These are phyloP conservation scores for Melanotaenia trifasciata DNA, from an alignment of 2,797 vertebrate genomes.

Conservation along the genomic window DNA sequence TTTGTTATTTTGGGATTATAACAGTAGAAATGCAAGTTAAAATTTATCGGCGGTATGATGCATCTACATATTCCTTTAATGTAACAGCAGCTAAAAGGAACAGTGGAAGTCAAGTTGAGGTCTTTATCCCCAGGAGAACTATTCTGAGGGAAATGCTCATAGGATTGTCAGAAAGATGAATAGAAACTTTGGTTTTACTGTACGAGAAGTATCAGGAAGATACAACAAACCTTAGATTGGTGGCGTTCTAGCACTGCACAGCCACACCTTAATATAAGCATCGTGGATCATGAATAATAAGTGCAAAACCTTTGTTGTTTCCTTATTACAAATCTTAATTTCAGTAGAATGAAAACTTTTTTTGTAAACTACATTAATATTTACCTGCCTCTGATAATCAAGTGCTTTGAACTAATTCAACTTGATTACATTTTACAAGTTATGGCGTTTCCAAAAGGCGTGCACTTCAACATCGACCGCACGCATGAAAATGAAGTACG, in stretches of 20 bases:
- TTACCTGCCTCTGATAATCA: background rate
- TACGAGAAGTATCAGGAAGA: background rate
- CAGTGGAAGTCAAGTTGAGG: background rate
- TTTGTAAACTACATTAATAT: conserved; percentile 10
- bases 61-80: background rate
- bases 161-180: background rate
- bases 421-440: too few relatives aligned
- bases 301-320: background rate
- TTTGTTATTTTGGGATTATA: background rate
- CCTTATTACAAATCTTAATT: background rate
- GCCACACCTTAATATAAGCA: background rate
- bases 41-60: background rate
- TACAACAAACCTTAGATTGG: background rate
- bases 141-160: background rate
- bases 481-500: too few relatives aligned
- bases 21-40: background rate
- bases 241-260: background rate
- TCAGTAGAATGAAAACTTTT: background rate
- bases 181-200: background rate
- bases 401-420: background rate
- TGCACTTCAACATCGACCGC: too few relatives aligned
- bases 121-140: background rate
- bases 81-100: conserved; percentile 2
- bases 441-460: too few relatives aligned
- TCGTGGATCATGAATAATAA: conserved; percentile 1